Percentiles rank a stretch among this genome's conserved stretches.
phyloP scores from a whole-genome alignment of 2,797 vertebrate genomes.

The Chloroceryle amazona region DNA sequence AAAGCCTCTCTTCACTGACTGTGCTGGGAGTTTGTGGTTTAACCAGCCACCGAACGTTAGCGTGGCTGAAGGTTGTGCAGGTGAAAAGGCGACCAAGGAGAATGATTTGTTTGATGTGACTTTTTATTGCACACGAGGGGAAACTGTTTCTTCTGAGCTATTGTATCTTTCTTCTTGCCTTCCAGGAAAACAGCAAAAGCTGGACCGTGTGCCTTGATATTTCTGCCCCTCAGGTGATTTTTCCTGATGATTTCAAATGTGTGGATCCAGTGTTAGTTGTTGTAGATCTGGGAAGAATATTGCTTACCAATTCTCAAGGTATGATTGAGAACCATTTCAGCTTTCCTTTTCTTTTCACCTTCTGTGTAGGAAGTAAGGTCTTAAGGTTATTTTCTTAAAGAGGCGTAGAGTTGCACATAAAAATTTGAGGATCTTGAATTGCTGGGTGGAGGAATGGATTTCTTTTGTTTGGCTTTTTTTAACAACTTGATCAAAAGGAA shows the following conservation, averaged over 20 bases:
- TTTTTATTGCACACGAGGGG: not conserved
- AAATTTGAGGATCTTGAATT: not conserved
- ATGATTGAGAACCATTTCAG: not conserved
- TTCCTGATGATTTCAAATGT: slow-evolving; percentile 96
- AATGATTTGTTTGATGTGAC: not conserved
- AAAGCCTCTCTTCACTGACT: not conserved
- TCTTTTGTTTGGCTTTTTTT: not conserved
- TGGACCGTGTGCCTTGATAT: slow-evolving; percentile 98
- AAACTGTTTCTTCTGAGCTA: not conserved
- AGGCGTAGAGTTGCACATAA: not conserved
- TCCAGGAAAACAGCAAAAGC: slow-evolving; percentile 94
- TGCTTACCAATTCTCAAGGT: slow-evolving; percentile 97
- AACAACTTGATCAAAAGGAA: not conserved
- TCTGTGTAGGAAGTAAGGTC: not conserved
- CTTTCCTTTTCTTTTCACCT: not conserved
- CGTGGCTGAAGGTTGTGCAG: not conserved
- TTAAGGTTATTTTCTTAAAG: not conserved
- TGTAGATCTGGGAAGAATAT: slow-evolving; percentile 94
- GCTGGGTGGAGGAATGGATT: not conserved
- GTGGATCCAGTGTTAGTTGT: slow-evolving; percentile 93
- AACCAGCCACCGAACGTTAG: not conserved
- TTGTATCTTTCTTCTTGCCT: not conserved
- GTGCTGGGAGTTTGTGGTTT: not conserved
- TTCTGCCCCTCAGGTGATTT: slow-evolving; percentile 96
- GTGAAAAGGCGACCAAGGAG: not conserved